A percentile compares a stretch with the other conserved stretches of the same genome.
Evolutionary conservation across 2,888 invertebrate species (phyloP).

Genomic region (Heliconius ethilla): DNA sequence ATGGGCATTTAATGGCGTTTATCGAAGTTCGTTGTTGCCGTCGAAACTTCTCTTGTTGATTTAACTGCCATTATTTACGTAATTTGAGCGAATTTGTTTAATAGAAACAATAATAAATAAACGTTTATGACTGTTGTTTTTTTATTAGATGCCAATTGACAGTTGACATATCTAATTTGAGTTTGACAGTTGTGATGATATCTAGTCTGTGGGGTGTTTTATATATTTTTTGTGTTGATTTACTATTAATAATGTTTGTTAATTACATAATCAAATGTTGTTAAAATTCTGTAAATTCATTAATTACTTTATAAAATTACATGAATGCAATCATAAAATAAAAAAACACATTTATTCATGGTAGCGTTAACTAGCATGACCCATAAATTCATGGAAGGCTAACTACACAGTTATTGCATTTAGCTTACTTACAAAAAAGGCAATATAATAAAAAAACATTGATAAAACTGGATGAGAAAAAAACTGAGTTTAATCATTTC

Average conservation of each 20-base stretch:
- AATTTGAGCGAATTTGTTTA: conserved; percentile 40
- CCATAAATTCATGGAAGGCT: no score
- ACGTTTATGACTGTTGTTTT: conserved; percentile 35
- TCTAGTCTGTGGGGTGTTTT: conserved; percentile 24
- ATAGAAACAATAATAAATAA: conserved; percentile 44
- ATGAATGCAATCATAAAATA: no score
- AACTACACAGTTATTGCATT: no score
- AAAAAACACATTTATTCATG: no score
- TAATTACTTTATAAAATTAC: no score
- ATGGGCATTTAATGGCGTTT: conserved; percentile 48
- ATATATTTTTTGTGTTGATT: background rate
- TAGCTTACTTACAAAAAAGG: no score
- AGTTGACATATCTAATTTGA: conserved; percentile 10
- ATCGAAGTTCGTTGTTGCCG: conserved; percentile 59
- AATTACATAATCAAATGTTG: no score
- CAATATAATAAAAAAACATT: no score
- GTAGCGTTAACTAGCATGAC: no score
- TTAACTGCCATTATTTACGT: conserved; percentile 36
- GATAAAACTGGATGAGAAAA: no score
- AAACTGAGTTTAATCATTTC: no score
- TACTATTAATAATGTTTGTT: background rate
- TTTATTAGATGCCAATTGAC: conserved; percentile 32
- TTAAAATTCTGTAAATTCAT: no score
- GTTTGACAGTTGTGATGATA: conserved; percentile 26
- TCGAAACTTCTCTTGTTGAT: conserved; percentile 64